phyloP scores from a whole-genome alignment of 2,888 invertebrate species.

The Nephrocerus scutellatus region DNA sequence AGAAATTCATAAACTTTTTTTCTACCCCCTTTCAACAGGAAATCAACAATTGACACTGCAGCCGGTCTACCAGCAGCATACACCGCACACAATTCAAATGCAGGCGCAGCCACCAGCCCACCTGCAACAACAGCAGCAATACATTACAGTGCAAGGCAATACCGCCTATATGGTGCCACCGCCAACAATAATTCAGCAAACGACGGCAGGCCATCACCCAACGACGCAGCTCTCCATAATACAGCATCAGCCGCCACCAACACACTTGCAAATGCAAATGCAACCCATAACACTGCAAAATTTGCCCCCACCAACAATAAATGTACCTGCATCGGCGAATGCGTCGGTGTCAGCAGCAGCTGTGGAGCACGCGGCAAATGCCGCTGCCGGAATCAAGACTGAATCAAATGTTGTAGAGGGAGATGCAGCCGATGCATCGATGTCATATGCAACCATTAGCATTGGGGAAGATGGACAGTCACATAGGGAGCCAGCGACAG shows the following conservation, averaged over 20 bases:
- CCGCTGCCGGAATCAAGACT: background rate
- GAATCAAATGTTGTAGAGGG: background rate
- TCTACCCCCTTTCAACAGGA: slow-evolving; percentile 12
- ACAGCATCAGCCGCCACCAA: slow-evolving; percentile 22
- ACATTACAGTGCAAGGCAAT: slow-evolving; percentile 28
- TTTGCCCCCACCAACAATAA: slow-evolving; percentile 10
- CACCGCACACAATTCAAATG: no score
- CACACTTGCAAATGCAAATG: slow-evolving; percentile 22
- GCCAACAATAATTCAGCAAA: slow-evolving; percentile 27
- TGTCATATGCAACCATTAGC: no score
- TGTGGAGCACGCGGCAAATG: no score
- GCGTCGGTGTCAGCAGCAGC: no score
- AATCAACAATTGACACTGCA: slow-evolving; percentile 16
- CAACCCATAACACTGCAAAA: no score
- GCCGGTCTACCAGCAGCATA: slow-evolving; percentile 18
- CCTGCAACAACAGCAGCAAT: slow-evolving; percentile 25
- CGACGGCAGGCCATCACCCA: slow-evolving; percentile 13
- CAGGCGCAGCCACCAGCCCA: slow-evolving; percentile 17
- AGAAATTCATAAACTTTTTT: background rate
- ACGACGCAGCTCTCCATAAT: slow-evolving; percentile 22
- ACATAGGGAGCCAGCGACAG: no score
- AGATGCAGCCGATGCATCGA: background rate
- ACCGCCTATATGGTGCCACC: slow-evolving; percentile 31
- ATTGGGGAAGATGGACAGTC: no score
- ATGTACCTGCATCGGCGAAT: slow-evolving; percentile 4